phyloP scores from a whole-genome alignment of 1,140 invertebrate species.

The Dinoponera quadriceps region DNA sequence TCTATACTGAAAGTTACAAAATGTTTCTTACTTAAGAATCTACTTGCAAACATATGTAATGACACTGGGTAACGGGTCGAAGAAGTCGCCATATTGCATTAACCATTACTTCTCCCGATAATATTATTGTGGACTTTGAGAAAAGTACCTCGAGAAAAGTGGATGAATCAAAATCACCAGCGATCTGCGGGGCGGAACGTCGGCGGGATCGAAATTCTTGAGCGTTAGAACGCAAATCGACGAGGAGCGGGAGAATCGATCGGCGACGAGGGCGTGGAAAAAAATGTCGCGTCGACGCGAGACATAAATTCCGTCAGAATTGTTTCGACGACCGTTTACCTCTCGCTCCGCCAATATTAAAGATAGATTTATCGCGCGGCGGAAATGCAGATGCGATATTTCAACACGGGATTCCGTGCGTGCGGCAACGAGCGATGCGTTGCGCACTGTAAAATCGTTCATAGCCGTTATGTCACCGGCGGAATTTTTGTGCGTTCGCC shows the following conservation, averaged over 20 bases:
- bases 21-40: too few relatives aligned
- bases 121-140: too few relatives aligned
- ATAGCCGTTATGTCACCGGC: conserved; percentile 12
- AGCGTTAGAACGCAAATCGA: too few relatives aligned
- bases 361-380: conserved; percentile 23
- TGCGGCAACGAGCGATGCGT: neutral
- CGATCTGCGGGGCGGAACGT: too few relatives aligned
- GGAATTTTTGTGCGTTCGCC: conserved; percentile 41
- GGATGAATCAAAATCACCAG: too few relatives aligned
- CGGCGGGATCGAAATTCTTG: neutral
- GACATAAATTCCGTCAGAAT: conserved; percentile 1
- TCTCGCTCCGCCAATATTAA: neutral
- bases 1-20: too few relatives aligned
- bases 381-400: conserved; percentile 38
- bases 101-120: too few relatives aligned
- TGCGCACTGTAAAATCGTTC: conserved; percentile 26
- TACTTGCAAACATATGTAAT: too few relatives aligned
- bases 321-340: conserved; percentile 1
- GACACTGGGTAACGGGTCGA: too few relatives aligned
- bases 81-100: too few relatives aligned
- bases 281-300: neutral
- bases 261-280: neutral
- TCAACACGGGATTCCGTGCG: conserved; percentile 1
- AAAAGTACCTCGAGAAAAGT: too few relatives aligned
- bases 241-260: neutral